These are phyloP conservation scores for Seladonia tumulorum DNA, from an alignment of 2,888 invertebrate species.

Conservation along the genomic window DNA sequence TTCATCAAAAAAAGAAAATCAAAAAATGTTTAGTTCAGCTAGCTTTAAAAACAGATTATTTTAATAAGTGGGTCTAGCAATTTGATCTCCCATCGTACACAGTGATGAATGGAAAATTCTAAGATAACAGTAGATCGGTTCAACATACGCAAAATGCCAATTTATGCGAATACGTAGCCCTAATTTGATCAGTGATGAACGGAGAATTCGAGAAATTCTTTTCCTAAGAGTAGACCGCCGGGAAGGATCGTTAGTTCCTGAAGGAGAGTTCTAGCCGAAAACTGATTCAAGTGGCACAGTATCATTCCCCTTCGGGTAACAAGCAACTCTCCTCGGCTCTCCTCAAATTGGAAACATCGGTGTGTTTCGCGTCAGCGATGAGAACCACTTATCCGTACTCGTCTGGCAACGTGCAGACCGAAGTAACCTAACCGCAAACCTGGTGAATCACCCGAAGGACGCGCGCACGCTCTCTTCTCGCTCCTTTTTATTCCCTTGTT, in stretches of 20 bases:
- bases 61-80: too few species aligned
- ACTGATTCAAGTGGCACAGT: not conserved
- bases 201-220: not conserved
- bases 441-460: constrained; percentile 79
- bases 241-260: not conserved
- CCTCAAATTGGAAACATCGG: constrained; percentile 28
- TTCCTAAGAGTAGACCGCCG: not conserved
- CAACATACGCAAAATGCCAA: too few species aligned
- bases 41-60: too few species aligned
- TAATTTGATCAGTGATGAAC: not conserved
- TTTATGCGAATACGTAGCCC: too few species aligned
- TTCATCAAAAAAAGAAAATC: too few species aligned
- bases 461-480: constrained; percentile 45
- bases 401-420: constrained; percentile 60
- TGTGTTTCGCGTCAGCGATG: constrained; percentile 46
- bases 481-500: constrained; percentile 47
- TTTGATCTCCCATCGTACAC: too few species aligned
- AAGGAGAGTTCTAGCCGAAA: not conserved
- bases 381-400: constrained; percentile 65
- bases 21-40: too few species aligned
- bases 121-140: too few species aligned
- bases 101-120: too few species aligned
- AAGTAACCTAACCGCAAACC: constrained; percentile 70
- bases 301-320: constrained; percentile 4
- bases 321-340: not conserved